Conservation (phyloP, 2,113 vertebrate species). For the Sardina pilchardus region DNA sequence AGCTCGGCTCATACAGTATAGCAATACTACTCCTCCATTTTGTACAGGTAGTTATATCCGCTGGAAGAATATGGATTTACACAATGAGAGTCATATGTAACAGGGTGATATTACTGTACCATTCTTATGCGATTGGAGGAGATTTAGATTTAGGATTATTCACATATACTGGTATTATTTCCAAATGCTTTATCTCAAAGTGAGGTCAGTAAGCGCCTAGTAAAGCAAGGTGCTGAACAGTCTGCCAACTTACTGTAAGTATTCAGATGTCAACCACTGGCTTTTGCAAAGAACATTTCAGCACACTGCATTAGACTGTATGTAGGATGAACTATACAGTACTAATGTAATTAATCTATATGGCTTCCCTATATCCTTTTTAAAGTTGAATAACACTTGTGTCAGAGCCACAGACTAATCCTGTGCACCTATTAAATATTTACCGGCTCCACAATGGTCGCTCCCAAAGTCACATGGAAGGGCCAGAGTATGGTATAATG, state of each 20-base stretch:
- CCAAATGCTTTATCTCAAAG: too few relatives aligned
- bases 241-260: background rate
- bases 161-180: background rate
- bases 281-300: background rate
- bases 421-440: conserved; percentile 3
- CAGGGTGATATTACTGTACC: too few relatives aligned
- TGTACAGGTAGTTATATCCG: too few relatives aligned
- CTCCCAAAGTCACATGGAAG: conserved; percentile 14
- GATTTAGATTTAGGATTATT: background rate
- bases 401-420: background rate
- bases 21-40: too few relatives aligned
- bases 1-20: background rate
- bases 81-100: background rate
- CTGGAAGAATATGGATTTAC: background rate
- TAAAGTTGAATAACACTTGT: background rate
- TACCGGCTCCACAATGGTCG: background rate
- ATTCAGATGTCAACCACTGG: background rate
- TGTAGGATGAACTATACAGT: background rate
- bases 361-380: background rate
- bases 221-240: background rate
- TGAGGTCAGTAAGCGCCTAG: background rate
- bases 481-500: conserved; percentile 30
- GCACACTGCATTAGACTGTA: background rate
- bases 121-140: background rate
- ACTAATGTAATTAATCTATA: background rate